Evolutionary conservation across 2,888 invertebrate genomes (phyloP).

Genomic region (Ectemnius lituratus): DNA sequence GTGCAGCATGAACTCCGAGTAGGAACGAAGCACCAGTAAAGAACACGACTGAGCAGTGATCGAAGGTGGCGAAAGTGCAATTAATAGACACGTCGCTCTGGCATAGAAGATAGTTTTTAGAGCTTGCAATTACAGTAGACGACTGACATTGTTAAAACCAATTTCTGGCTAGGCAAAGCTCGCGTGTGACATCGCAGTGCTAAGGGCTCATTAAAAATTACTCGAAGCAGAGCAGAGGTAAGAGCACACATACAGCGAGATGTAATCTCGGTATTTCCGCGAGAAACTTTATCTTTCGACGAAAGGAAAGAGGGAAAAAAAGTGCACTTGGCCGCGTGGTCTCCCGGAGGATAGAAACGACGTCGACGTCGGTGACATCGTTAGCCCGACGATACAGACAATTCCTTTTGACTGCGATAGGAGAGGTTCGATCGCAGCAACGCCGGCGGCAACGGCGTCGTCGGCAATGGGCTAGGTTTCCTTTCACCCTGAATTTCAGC

Average conservation of each 20-base stretch:
- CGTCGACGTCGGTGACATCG: slow-evolving; percentile 32
- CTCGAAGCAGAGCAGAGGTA: not conserved
- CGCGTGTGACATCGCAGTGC: too few relatives aligned
- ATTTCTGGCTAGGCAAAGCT: too few relatives aligned
- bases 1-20: too few relatives aligned
- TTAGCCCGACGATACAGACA: slow-evolving; percentile 44
- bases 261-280: not conserved
- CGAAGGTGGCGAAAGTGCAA: too few relatives aligned
- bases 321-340: slow-evolving; percentile 13
- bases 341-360: slow-evolving; percentile 8
- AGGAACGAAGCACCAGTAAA: too few relatives aligned
- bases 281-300: slow-evolving; percentile 16
- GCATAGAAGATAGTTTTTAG: too few relatives aligned
- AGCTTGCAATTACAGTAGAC: too few relatives aligned
- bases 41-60: too few relatives aligned
- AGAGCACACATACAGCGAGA: not conserved
- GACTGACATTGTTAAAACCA: too few relatives aligned
- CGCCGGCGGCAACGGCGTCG: slow-evolving; percentile 30
- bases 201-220: too few relatives aligned
- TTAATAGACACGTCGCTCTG: too few relatives aligned
- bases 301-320: slow-evolving; percentile 15
- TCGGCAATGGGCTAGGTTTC: too few relatives aligned
- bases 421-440: slow-evolving; percentile 42
- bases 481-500: not conserved
- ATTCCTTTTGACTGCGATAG: slow-evolving; percentile 45